Base-by-base conservation (phyloP, 2,797 vertebrate species). In the Astyanax mexicanus region DNA sequence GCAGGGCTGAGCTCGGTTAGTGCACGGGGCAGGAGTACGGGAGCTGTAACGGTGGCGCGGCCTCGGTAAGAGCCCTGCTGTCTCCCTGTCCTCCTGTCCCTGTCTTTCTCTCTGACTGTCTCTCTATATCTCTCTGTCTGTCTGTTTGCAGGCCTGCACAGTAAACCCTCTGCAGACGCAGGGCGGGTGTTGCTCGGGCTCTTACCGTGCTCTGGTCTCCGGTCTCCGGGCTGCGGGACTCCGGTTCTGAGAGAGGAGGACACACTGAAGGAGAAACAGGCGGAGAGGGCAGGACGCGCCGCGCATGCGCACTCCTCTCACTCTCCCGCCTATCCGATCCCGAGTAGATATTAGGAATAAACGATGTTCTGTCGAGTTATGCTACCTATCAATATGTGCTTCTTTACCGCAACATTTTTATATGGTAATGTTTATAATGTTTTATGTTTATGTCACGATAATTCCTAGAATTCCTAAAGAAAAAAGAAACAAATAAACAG, bases 211-310 rank as follows among this genome's bases (percentile, higher is more conserved):
- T 45, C 80, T 57, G 55, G 1, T 71, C 78, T 49, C 80, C 57
- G 55, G 1, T 3, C 70, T 78, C 49, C 67, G 81, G 60, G 81
- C 27, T 78, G 80, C 54, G 77, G 60, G 10, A 37, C 71, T 70
- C 42, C 25, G 77, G 80, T 37, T 52, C 64, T 27, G 54, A 19
- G 62, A 23, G 29, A 81, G 78, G 80, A 83, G 89, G 76, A 32
- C 85, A 84, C 84, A 19, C 81, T 89, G 90, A 92, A 93, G 91
- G 89, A 89, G 89, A 91, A 81, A 88, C 69, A 78, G 21, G 75
- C 78, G 66, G 47, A 65, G 19, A 13, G 17, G 44, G 12, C 23
- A 65, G 13, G 23, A n/a, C 51, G 29, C 75, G 85, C 79, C 78
- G 89, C 7, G 90, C 90, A 87, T 11, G 92, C 91, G 91, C 87